Base-by-base conservation (phyloP, 2,113 vertebrate genomes). In the Archocentrus centrarchus region DNA sequence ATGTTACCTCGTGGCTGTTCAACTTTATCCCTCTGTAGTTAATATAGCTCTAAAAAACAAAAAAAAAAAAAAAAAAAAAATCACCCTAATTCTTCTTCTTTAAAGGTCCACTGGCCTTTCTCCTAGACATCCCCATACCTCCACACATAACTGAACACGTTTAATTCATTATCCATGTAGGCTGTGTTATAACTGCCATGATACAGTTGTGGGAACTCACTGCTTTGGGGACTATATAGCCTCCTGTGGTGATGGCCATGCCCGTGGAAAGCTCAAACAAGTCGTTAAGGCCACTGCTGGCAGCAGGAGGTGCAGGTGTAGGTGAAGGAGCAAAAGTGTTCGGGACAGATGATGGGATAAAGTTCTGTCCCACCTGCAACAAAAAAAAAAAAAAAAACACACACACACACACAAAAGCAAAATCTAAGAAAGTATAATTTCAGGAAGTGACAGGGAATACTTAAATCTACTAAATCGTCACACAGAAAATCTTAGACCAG, bases 271-370 rank as follows among this genome's bases (percentile, higher is more conserved):
- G 97, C 89, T 99, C 98, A 35, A 99, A 99, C 83, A 99, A 95
- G 93, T 99, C 98, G 37, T 97, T 99, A 62, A 99, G 97, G 70
- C 98, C 98, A 37, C 96, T 97, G 95, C 95, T 97, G 90, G 97
- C 96, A 44, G 97, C 97, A 0, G 97, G 97, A 10, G 98, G 98
- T 0, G 98, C 98, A 1, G 98, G 98, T 41, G 98, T 99, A 13
- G 98, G 98, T 1, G 98, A 99, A 2, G 98, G 98, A 75, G 98
- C 98, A 86, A 99, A 99, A 2, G 98, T 97, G 75, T 97, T 97
- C 80, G 98, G 98, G 41, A 99, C 98, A 0, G 97, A 97, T 1
- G 98, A 97, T 0, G 98, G 98, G 77, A 99, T 98, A 94, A 98
- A 99, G 93, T 97, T 98, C 80, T 99, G 98, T n/a, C 98, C 98